phyloP scores from a whole-genome alignment of 2,113 vertebrate species.

The Grammomys dolichurus region DNA sequence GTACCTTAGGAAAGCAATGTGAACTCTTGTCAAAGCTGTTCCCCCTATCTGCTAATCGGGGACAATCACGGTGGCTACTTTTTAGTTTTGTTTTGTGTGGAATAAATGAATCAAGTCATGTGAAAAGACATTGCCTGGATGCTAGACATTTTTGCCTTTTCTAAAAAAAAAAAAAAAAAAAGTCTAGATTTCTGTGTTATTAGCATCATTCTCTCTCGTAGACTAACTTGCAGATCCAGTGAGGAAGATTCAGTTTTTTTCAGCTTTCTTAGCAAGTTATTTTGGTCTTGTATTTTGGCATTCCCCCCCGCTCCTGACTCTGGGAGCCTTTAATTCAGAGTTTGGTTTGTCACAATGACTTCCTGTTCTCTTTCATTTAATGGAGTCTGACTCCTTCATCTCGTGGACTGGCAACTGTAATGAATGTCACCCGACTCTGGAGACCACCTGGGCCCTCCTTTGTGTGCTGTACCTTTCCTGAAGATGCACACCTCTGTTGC shows the following conservation, averaged over 20 bases:
- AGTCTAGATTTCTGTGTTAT: constrained; percentile 51
- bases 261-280: constrained; percentile 57
- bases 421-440: neutral
- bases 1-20: neutral
- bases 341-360: constrained; percentile 15
- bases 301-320: constrained; percentile 39
- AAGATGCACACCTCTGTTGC: constrained; percentile 64
- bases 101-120: constrained; percentile 33
- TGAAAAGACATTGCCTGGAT: constrained; percentile 57
- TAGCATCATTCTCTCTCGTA: constrained; percentile 61
- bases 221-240: constrained; percentile 50
- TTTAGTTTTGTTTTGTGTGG: neutral
- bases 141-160: constrained; percentile 51
- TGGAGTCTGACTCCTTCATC: constrained; percentile 26
- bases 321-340: constrained; percentile 46
- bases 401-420: neutral
- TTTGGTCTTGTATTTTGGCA: constrained; percentile 62
- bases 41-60: neutral
- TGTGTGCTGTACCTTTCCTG: constrained; percentile 26
- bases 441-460: constrained; percentile 26
- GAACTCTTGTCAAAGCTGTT: constrained; percentile 1
- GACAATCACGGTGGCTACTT: neutral
- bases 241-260: constrained; percentile 51
- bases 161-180: neutral
- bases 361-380: neutral